Conservation (phyloP, 2,113 vertebrate genomes). For the Cariama cristata region DNA sequence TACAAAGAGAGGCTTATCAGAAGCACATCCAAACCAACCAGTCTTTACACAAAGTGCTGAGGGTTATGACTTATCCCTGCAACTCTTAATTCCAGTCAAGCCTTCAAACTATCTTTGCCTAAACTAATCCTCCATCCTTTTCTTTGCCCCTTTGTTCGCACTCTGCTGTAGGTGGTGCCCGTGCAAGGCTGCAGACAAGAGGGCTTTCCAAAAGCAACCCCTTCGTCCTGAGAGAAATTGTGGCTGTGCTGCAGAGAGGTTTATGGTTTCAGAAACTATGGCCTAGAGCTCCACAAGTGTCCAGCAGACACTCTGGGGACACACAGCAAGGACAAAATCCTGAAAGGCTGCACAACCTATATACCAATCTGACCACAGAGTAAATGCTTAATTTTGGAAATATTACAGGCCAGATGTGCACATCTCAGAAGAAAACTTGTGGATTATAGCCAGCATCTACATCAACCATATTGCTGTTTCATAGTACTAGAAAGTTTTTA, state of each 20-base stretch:
- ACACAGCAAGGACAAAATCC: neutral
- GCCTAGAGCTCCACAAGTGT: neutral
- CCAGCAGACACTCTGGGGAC: neutral
- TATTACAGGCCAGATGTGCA: neutral
- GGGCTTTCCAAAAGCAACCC: neutral
- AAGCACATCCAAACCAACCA: neutral
- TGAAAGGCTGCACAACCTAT: neutral
- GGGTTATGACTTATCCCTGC: neutral
- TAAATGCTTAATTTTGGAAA: neutral
- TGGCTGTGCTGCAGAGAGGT: neutral
- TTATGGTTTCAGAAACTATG: neutral
- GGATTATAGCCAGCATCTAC: neutral
- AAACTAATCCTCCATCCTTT: neutral
- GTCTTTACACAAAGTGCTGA: neutral
- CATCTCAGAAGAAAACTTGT: neutral
- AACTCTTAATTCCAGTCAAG: neutral
- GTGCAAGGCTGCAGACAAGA: neutral
- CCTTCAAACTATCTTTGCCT: neutral
- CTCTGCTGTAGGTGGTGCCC: neutral
- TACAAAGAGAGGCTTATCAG: neutral
- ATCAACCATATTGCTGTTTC: neutral
- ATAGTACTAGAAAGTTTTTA: neutral
- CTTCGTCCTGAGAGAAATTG: neutral
- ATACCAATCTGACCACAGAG: neutral
- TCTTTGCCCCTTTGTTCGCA: neutral